phyloP scores from a whole-genome alignment of 2,888 invertebrate species.

The Drosophila atripex region DNA sequence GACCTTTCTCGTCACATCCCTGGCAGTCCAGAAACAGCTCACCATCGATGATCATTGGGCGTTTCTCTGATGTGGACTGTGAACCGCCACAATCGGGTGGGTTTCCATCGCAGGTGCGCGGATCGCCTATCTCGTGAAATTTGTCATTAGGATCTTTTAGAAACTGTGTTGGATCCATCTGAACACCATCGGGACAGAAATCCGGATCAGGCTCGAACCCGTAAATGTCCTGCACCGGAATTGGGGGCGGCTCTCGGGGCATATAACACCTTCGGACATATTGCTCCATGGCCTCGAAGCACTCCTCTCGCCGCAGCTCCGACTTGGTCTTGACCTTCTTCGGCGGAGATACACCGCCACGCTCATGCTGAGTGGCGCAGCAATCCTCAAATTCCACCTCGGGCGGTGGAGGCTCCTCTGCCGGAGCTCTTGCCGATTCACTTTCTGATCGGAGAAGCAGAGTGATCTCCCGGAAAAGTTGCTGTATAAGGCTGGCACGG shows the following conservation, averaged over 20 bases:
- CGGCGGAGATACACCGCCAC: neutral
- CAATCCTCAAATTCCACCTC: conserved; percentile 47
- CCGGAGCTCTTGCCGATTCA: conserved; percentile 8
- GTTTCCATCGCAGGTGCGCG: conserved; percentile 7
- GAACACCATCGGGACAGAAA: conserved; percentile 30
- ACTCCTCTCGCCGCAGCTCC: conserved; percentile 30
- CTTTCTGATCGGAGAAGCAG: conserved; percentile 47
- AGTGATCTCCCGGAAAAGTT: conserved; percentile 56
- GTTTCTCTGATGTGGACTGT: neutral
- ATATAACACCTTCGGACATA: conserved; percentile 56
- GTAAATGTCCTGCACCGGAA: conserved; percentile 36
- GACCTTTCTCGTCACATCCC: neutral
- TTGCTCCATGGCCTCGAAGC: conserved; percentile 53
- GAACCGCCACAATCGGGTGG: neutral
- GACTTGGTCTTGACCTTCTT: conserved; percentile 2
- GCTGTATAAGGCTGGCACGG: conserved; percentile 44
- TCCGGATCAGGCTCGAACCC: conserved; percentile 55
- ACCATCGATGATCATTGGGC: neutral
- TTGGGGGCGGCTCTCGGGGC: conserved; percentile 1
- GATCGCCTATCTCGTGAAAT: neutral
- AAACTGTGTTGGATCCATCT: neutral
- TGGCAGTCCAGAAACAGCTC: conserved; percentile 12
- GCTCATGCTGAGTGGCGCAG: conserved; percentile 29
- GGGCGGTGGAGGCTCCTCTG: neutral
- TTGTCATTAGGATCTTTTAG: neutral